Percentiles rank a stretch among this genome's conserved stretches.
Conservation (phyloP, 1,140 invertebrate genomes). For the Cheumatopsyche charites region DNA sequence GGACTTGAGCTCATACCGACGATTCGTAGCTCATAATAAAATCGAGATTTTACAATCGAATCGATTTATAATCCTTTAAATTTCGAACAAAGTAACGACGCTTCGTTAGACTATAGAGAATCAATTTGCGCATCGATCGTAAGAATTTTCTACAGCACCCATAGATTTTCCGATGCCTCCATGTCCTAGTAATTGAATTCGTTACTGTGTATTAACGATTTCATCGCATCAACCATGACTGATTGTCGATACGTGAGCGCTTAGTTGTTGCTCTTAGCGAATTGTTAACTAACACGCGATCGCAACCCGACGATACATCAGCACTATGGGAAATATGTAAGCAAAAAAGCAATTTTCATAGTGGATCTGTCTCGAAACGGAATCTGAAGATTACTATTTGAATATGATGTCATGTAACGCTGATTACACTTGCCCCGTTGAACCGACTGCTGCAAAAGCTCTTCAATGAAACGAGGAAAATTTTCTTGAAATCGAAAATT, state of each 20-base stretch:
- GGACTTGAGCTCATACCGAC: too few species aligned
- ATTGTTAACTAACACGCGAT: conserved; percentile 21
- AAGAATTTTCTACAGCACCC: too few species aligned
- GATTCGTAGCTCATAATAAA: too few species aligned
- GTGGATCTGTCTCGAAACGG: conserved; percentile 4
- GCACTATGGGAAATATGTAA: conserved; percentile 28
- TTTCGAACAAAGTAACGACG: too few species aligned
- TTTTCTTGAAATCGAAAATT: background rate
- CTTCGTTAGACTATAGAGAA: too few species aligned
- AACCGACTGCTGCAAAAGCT: background rate
- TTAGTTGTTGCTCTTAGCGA: conserved; percentile 11
- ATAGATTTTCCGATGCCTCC: too few species aligned
- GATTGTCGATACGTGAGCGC: conserved; percentile 1
- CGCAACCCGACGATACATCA: too few species aligned
- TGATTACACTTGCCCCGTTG: conserved; percentile 1
- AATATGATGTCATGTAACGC: background rate
- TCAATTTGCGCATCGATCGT: too few species aligned
- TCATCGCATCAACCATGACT: conserved; percentile 27
- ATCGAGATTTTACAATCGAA: too few species aligned
- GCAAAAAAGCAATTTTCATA: background rate
- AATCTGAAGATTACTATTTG: background rate
- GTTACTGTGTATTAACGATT: conserved; percentile 28
- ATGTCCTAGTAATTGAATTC: conserved; percentile 15
- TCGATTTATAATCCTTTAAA: too few species aligned
- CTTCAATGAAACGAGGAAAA: conserved; percentile 3